A percentile compares a stretch with the other conserved stretches of the same genome.
phyloP scores from a whole-genome alignment of 2,888 invertebrate species.

The Agriotes lineatus region DNA sequence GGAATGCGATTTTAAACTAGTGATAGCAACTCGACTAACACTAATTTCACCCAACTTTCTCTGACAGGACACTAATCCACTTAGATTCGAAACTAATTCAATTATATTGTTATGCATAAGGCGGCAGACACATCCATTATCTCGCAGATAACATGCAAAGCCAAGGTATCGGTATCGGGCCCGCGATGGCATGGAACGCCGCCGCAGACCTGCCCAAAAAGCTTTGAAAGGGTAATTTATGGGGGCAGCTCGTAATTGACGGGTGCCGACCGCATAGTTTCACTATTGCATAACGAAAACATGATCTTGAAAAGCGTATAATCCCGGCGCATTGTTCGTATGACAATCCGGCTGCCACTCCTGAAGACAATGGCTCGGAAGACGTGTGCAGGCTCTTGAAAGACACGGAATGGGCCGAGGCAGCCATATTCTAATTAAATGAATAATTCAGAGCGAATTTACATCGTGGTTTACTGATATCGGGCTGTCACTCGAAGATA shows the following conservation, averaged over 20 bases:
- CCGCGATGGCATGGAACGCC: background rate
- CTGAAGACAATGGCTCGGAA: conserved; percentile 30
- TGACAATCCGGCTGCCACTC: conserved; percentile 35
- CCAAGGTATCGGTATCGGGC: background rate
- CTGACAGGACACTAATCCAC: background rate
- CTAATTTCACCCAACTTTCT: no score
- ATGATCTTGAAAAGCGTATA: conserved; percentile 31
- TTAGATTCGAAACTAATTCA: background rate
- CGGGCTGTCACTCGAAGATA: conserved; percentile 50
- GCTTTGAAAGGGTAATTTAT: conserved; percentile 21
- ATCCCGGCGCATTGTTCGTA: no score
- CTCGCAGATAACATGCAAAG: background rate
- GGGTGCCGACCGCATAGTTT: conserved; percentile 30
- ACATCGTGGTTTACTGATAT: conserved; percentile 50
- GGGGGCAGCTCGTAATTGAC: conserved; percentile 24
- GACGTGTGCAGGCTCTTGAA: conserved; percentile 38
- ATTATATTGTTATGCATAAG: background rate
- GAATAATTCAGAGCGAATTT: conserved; percentile 53
- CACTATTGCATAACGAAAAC: conserved; percentile 19
- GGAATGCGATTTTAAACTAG: no score
- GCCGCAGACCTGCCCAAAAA: conserved; percentile 7
- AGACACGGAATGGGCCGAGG: conserved; percentile 47
- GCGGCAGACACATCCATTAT: background rate
- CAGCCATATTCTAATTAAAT: conserved; percentile 54
- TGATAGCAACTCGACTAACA: no score